phyloP scores from a whole-genome alignment of 2,797 vertebrate genomes.

The Rhynchonycteris naso region DNA sequence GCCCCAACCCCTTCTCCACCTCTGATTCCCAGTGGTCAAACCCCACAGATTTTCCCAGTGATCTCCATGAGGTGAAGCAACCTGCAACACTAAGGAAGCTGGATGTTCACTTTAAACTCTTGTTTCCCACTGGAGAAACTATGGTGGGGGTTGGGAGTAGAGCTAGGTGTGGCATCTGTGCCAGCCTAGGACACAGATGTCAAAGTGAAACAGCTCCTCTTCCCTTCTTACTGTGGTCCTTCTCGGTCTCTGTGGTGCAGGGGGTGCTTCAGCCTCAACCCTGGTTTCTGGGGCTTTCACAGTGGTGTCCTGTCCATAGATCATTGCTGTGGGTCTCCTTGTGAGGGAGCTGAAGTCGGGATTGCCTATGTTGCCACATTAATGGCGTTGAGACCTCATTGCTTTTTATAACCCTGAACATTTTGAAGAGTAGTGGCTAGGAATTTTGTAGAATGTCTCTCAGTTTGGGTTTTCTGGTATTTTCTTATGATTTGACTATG shows the following conservation, averaged over 20 bases:
- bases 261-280: not conserved
- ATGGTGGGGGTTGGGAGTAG: too few species aligned
- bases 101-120: not conserved
- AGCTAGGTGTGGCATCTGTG: not conserved
- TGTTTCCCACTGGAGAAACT: not conserved
- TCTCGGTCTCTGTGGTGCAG: not conserved
- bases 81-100: not conserved
- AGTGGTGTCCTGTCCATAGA: not conserved
- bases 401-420: not conserved
- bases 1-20: not conserved
- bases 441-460: not conserved
- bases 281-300: not conserved
- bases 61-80: not conserved
- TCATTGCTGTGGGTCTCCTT: not conserved
- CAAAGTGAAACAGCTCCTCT: not conserved
- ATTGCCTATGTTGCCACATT: not conserved
- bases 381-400: not conserved
- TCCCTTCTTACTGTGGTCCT: not conserved
- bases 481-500: not conserved
- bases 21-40: not conserved
- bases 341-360: not conserved
- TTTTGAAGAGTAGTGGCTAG: not conserved
- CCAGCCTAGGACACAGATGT: not conserved
- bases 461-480: not conserved
- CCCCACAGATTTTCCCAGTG: not conserved